phyloP scores from a whole-genome alignment of 2,888 invertebrate genomes.

The Dolomedes plantarius region DNA sequence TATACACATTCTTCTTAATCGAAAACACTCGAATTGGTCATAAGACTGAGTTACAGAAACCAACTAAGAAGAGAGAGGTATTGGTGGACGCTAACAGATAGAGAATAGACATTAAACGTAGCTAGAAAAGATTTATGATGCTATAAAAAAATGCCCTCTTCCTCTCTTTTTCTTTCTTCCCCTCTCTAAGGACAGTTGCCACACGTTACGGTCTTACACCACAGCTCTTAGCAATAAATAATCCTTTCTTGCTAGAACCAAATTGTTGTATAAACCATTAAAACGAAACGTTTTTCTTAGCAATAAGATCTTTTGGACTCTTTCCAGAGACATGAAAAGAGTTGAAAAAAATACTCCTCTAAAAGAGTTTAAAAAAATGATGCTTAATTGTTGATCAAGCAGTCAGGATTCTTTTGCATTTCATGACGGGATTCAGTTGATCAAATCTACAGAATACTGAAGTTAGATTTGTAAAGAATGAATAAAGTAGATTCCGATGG shows the following conservation, averaged over 20 bases:
- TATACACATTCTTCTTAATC: neutral
- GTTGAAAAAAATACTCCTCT: neutral
- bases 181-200: neutral
- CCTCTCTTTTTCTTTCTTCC: too few species aligned
- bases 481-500: neutral
- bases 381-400: constrained; percentile 15
- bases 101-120: constrained; percentile 18
- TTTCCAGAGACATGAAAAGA: constrained; percentile 15
- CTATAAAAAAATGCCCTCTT: constrained; percentile 17
- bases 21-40: neutral
- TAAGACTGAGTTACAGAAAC: neutral
- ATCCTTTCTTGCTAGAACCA: constrained; percentile 5
- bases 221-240: constrained; percentile 14
- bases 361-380: neutral
- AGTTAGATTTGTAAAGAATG: neutral
- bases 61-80: neutral
- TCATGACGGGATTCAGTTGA: neutral
- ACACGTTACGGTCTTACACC: constrained; percentile 11
- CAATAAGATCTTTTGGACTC: constrained; percentile 6
- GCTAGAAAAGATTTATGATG: constrained; percentile 19
- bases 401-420: neutral
- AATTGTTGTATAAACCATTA: constrained; percentile 24
- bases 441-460: neutral
- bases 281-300: constrained; percentile 17
- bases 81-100: constrained; percentile 14